Conservation (phyloP, 2,888 invertebrate genomes). For the Tenthredo mesomela region DNA sequence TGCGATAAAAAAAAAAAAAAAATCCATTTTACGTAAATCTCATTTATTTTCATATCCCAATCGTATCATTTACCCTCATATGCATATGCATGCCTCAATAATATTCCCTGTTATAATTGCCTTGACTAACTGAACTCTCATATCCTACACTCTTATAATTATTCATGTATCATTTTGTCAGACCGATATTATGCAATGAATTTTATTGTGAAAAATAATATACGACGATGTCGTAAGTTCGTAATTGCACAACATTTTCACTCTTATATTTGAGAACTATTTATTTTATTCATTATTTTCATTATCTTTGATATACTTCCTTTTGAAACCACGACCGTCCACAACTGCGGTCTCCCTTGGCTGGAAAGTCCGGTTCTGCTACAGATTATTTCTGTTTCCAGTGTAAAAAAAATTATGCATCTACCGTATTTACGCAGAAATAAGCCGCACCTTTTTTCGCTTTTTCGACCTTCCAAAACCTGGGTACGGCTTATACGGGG, state of each 20-base stretch:
- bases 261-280: not conserved
- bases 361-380: not conserved
- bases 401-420: not conserved
- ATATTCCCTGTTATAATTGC: not conserved
- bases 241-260: not conserved
- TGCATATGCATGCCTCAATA: not conserved
- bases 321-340: not conserved
- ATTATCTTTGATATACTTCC: not conserved
- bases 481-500: no score
- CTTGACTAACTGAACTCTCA: not conserved
- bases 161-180: not conserved
- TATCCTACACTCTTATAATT: not conserved
- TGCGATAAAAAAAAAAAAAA: not conserved
- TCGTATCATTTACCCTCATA: not conserved
- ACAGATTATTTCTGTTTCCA: not conserved
- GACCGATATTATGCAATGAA: not conserved
- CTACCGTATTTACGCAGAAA: no score
- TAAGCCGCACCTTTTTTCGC: no score
- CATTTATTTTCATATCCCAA: not conserved
- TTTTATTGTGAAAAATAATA: not conserved
- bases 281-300: no score
- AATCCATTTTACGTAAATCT: not conserved
- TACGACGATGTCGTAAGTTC: no score
- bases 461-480: no score
- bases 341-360: not conserved